These are phyloP conservation scores for Mimachlamys varia DNA, from an alignment of 2,888 invertebrate genomes.

Conservation along the genomic window DNA sequence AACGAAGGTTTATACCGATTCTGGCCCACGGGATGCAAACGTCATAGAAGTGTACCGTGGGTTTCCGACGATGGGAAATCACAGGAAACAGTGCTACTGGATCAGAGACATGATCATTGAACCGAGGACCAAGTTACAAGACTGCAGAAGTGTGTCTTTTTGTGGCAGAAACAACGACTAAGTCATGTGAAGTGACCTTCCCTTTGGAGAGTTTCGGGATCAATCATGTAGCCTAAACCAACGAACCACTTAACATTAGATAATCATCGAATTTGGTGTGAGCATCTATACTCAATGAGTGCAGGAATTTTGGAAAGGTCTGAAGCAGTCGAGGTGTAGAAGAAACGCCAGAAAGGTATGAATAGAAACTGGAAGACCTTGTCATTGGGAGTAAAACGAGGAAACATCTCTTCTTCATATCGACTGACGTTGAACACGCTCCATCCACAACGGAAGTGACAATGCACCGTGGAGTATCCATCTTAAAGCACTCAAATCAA, in stretches of 20 bases:
- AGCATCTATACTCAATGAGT: not conserved
- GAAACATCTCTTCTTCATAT: not conserved
- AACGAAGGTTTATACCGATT: no score
- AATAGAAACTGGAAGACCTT: not conserved
- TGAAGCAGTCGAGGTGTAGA: not conserved
- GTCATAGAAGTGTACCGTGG: no score
- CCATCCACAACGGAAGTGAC: conserved; percentile 36
- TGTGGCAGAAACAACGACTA: not conserved
- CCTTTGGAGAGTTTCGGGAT: not conserved
- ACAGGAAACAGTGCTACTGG: not conserved
- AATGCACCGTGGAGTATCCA: conserved; percentile 43
- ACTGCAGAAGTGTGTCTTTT: not conserved
- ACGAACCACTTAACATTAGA: not conserved
- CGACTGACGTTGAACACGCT: not conserved
- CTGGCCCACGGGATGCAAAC: no score
- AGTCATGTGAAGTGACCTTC: not conserved
- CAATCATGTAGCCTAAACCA: not conserved
- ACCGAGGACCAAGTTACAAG: no score
- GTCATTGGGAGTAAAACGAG: not conserved
- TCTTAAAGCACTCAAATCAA: conserved; percentile 43
- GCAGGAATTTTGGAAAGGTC: not conserved
- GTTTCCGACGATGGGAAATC: no score
- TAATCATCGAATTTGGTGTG: not conserved
- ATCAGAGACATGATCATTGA: no score
- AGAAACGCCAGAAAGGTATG: not conserved